A percentile compares a stretch with the other conserved stretches of the same genome.
These are phyloP conservation scores for Hyppa rectilinea DNA, from an alignment of 2,888 invertebrate species.

Conservation along the genomic window DNA sequence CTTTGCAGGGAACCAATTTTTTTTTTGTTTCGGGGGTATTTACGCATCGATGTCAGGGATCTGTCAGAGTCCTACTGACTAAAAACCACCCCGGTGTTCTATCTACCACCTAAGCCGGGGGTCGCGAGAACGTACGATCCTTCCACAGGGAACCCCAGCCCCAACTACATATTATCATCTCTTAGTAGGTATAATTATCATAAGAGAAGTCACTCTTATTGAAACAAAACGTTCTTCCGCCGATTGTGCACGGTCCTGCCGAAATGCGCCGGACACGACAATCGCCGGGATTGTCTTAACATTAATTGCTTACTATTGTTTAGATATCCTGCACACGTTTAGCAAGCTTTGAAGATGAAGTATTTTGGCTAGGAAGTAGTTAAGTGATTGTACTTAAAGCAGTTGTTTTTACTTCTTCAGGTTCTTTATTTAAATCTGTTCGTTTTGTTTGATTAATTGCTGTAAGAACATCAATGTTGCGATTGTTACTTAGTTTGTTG, in stretches of 20 bases:
- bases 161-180: slow-evolving; percentile 3
- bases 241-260: slow-evolving; percentile 73
- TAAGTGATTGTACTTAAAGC: not conserved
- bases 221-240: slow-evolving; percentile 74
- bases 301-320: slow-evolving; percentile 74
- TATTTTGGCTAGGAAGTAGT: not conserved
- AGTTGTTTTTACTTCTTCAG: not conserved
- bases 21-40: no score
- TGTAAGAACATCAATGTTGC: not conserved
- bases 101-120: no score
- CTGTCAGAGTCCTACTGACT: no score
- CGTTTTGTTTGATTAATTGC: not conserved
- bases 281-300: slow-evolving; percentile 75
- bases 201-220: slow-evolving; percentile 54
- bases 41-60: no score
- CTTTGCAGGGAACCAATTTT: not conserved
- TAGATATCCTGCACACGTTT: slow-evolving; percentile 67
- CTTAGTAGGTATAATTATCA: no score
- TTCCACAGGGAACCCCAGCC: not conserved
- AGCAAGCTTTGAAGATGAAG: slow-evolving; percentile 5
- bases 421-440: not conserved
- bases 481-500: not conserved
- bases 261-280: slow-evolving; percentile 68
- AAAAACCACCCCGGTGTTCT: no score
- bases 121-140: no score